phyloP scores from a whole-genome alignment of 2,113 vertebrate genomes.

The Geococcyx californianus region DNA sequence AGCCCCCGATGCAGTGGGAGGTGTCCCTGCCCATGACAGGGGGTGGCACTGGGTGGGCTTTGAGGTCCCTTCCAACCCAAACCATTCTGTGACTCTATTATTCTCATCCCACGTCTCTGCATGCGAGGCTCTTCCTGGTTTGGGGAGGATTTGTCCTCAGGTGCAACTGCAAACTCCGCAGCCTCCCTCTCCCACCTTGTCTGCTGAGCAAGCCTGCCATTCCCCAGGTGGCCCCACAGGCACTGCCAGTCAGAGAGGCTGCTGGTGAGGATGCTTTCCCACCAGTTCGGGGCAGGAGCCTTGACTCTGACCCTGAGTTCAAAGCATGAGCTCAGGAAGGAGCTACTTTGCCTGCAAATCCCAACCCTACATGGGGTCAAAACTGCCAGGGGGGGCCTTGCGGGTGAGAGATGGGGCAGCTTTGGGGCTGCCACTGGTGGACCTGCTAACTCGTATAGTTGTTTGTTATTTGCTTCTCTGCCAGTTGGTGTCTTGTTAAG shows the following conservation, averaged over 20 bases:
- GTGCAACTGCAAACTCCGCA: background rate
- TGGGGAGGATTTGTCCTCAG: too few species aligned
- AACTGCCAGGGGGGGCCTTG: background rate
- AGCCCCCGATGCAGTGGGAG: too few species aligned
- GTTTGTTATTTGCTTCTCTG: background rate
- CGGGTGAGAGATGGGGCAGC: accelerated
- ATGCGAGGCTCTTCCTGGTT: too few species aligned
- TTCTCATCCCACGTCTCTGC: too few species aligned
- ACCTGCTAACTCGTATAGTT: background rate
- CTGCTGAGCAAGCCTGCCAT: accelerated
- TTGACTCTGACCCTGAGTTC: background rate
- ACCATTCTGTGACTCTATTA: too few species aligned
- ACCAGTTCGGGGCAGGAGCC: background rate
- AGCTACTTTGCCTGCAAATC: background rate
- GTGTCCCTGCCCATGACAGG: too few species aligned
- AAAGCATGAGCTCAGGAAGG: background rate
- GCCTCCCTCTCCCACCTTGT: background rate
- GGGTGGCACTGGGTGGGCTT: too few species aligned
- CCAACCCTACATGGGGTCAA: background rate
- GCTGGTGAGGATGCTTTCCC: background rate
- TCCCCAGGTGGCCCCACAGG: background rate
- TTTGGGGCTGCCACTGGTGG: background rate
- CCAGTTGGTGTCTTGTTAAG: background rate
- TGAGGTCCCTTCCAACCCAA: too few species aligned
- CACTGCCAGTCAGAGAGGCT: background rate